A percentile compares a stretch with the other conserved stretches of the same genome.
Evolutionary conservation across 2,797 vertebrate genomes (phyloP).

Genomic region (Acestrorhynchus altus): DNA sequence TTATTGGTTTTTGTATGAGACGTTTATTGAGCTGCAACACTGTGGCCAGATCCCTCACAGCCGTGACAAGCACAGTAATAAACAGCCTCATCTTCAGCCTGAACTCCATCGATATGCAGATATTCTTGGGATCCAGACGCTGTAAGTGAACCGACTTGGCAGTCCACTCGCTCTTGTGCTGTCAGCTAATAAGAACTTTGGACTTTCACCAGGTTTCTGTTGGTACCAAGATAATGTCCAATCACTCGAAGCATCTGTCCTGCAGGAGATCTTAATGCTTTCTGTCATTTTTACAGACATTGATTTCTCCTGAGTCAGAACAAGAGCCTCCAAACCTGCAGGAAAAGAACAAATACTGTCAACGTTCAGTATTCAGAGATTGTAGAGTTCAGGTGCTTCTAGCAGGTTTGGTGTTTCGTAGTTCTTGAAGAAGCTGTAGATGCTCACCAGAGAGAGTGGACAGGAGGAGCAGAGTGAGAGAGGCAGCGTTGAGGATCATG

Average conservation of each 20-base stretch:
- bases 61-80: slow-evolving; percentile 44
- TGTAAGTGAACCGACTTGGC: slow-evolving; percentile 42
- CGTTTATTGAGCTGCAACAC: slow-evolving; percentile 20
- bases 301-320: slow-evolving; percentile 12
- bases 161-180: slow-evolving; percentile 30
- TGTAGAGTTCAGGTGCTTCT: not conserved
- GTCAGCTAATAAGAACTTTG: slow-evolving; percentile 13
- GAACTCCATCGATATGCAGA: slow-evolving; percentile 46
- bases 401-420: not conserved
- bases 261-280: slow-evolving; percentile 24
- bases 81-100: slow-evolving; percentile 46
- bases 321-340: slow-evolving; percentile 20
- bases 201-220: slow-evolving; percentile 34
- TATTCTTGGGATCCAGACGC: slow-evolving; percentile 32
- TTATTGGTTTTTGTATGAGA: slow-evolving; percentile 54
- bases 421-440: not conserved
- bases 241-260: slow-evolving; percentile 4
- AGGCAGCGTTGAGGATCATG: not conserved
- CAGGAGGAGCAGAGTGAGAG: not conserved
- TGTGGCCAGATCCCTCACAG: slow-evolving; percentile 27
- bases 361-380: not conserved
- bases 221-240: slow-evolving; percentile 40
- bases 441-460: slow-evolving; percentile 14
- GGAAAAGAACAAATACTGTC: not conserved
- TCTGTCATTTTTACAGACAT: not conserved